A percentile compares a stretch with the other conserved stretches of the same genome.
These are phyloP conservation scores for Calameuta idolon DNA, from an alignment of 2,888 invertebrate species.

Conservation along the genomic window DNA sequence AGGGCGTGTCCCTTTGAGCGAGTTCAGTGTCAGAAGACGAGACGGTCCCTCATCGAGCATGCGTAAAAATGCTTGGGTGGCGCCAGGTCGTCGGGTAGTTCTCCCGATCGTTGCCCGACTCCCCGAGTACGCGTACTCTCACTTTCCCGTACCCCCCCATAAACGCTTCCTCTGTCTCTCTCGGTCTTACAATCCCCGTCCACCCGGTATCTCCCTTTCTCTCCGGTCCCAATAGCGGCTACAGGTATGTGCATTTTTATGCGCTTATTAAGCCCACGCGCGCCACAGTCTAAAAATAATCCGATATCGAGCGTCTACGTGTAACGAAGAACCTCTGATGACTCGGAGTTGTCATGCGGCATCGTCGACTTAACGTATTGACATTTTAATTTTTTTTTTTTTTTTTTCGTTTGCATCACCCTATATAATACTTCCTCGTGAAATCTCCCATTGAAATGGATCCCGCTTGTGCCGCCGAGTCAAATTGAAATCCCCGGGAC, in stretches of 20 bases:
- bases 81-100: slow-evolving; percentile 49
- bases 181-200: slow-evolving; percentile 22
- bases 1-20: slow-evolving; percentile 24
- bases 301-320: slow-evolving; percentile 34
- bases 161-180: slow-evolving; percentile 24
- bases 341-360: not conserved
- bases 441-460: not conserved
- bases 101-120: slow-evolving; percentile 36
- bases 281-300: slow-evolving; percentile 51
- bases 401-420: not conserved
- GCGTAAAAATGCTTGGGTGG: slow-evolving; percentile 48
- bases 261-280: slow-evolving; percentile 55
- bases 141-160: slow-evolving; percentile 16
- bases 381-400: not conserved
- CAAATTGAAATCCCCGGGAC: not conserved
- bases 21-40: slow-evolving; percentile 48
- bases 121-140: slow-evolving; percentile 23
- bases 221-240: slow-evolving; percentile 25
- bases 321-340: not conserved
- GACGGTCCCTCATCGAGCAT: slow-evolving; percentile 44
- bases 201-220: slow-evolving; percentile 13
- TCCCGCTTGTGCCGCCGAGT: not conserved
- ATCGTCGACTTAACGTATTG: not conserved
- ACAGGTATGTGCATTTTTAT: slow-evolving; percentile 54
- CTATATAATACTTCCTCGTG: not conserved